Evolutionary conservation across 2,797 vertebrate species (phyloP).

Genomic region (Pangasius djambal): DNA sequence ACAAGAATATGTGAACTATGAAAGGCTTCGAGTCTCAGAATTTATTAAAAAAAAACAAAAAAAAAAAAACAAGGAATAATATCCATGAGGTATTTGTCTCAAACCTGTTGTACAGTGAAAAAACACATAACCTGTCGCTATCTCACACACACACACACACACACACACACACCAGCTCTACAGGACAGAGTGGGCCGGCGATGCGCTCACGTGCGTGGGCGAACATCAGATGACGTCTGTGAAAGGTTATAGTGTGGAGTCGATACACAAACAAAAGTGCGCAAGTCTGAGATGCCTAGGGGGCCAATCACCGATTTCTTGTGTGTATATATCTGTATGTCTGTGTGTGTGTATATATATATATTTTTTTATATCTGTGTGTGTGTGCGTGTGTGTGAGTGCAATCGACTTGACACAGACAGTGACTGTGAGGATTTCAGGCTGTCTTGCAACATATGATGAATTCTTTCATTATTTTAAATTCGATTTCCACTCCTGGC

Average conservation of each 20-base stretch:
- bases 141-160: constrained; percentile 27
- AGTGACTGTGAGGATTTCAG: constrained; percentile 54
- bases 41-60: neutral
- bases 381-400: neutral
- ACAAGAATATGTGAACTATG: neutral
- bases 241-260: constrained; percentile 41
- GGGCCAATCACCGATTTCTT: neutral
- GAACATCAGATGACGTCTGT: constrained; percentile 34
- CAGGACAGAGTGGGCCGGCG: neutral
- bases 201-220: constrained; percentile 7
- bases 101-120: neutral
- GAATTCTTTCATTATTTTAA: constrained; percentile 73
- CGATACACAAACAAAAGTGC: constrained; percentile 26
- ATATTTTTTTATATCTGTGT: no score
- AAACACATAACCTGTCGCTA: neutral
- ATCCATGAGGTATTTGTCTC: neutral
- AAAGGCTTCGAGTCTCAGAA: neutral
- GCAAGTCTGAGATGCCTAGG: constrained; percentile 4
- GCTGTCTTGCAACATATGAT: constrained; percentile 60
- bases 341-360: neutral
- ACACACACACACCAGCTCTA: constrained; percentile 40
- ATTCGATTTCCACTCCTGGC: constrained; percentile 59
- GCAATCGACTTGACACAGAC: constrained; percentile 67
- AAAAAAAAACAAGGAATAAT: neutral
- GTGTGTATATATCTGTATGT: neutral